Base-by-base conservation (phyloP, 2,888 invertebrate genomes). In the Leptinotarsa tumamoca region DNA sequence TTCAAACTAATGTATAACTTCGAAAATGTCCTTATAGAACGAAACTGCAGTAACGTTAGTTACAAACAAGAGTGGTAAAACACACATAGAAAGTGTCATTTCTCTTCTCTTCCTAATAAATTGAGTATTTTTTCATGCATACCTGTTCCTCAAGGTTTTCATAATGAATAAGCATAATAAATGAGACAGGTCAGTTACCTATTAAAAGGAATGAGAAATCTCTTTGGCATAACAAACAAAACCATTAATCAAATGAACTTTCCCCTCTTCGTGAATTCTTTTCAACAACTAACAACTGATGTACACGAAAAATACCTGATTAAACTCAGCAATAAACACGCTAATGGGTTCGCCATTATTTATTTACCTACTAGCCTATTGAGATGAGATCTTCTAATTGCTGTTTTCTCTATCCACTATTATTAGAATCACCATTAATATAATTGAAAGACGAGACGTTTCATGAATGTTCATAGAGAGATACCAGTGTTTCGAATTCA, bases 361-460 rank as follows among this genome's bases (percentile, higher is more conserved):
- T n/a, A 63, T 63, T 63, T 23, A 21, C 21, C 1, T 21, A 21
- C 58, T 21, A 14, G 21, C 4, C 21, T 17, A 0, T 63, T 13
- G 43, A 63, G 10, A 63, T 33, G 33, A 43, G 63, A 63, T 63
- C 5, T 17, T 33, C 33, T 33, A 63, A 63, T 63, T 63, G 33
- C 2, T 33, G 43, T 63, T 63, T 63, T 63, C 63, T 63, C 63
- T 33, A 33, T 43, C 18, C n/a, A 33, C 33, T 33, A 33, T 63
- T 63, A 33, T 63, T 43, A 18, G 33, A 18, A 63, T n/a, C 14
- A 13, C 15, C 43, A 63, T n/a, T 7, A 33, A 63, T 63, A 33
- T 23, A 23, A 58, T 58, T 58, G 14, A 58, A 58, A 33, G 43
- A 43, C 2, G 2, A 43, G 33, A 43, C 58, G 15, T 4, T 58